phyloP scores from a whole-genome alignment of 2,888 invertebrate genomes.

The Spodoptera exigua region DNA sequence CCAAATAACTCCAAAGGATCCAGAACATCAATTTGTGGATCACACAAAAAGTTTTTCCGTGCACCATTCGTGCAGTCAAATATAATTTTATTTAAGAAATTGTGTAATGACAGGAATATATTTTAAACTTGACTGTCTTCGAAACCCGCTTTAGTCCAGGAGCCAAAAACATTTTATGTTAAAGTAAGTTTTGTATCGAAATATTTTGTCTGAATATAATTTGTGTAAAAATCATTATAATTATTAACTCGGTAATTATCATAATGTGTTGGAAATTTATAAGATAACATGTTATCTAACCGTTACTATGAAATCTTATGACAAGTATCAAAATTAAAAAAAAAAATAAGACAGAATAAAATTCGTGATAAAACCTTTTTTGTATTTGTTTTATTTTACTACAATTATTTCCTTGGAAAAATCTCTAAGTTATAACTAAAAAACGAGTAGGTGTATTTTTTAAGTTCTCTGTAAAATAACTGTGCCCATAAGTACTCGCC shows the following conservation, averaged over 20 bases:
- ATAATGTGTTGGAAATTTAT: conserved; percentile 76
- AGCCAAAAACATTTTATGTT: conserved; percentile 38
- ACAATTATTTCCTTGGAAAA: no score
- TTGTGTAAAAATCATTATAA: conserved; percentile 60
- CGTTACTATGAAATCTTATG: conserved; percentile 87
- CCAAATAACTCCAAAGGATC: no score
- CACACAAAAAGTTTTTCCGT: no score
- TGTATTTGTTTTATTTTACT: conserved; percentile 43
- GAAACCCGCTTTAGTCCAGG: conserved; percentile 9
- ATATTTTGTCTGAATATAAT: conserved; percentile 51
- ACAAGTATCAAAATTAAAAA: conserved; percentile 82
- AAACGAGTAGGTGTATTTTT: no score
- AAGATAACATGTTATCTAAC: conserved; percentile 82
- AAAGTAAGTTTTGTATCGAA: conserved; percentile 50
- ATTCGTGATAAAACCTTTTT: conserved; percentile 68
- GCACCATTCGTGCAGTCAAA: no score
- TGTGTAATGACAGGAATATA: no score
- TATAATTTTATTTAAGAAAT: no score
- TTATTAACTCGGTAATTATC: conserved; percentile 66
- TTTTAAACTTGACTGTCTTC: no score
- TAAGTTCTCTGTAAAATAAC: no score
- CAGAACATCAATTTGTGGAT: no score
- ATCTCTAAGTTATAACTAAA: no score
- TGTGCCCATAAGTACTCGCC: no score
- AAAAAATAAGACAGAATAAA: conserved; percentile 84